Base-by-base conservation (phyloP, 2,797 vertebrate species). In the Lemur catta region DNA sequence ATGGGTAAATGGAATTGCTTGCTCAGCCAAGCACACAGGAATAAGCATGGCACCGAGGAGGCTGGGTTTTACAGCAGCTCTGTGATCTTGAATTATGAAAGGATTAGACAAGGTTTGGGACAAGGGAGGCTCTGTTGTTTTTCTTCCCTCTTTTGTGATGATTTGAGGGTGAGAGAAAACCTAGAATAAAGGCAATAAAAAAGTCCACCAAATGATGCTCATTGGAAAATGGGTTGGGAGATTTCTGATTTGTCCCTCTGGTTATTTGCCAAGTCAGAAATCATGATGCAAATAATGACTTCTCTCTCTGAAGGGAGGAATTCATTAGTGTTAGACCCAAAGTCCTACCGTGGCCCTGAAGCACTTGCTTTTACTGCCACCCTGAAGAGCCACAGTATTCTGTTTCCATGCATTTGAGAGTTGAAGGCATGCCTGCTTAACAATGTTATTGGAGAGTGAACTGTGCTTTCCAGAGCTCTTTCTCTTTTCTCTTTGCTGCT, bases 181-280 rank as follows among this genome's bases (percentile, higher is more conserved):
- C 84, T 75, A 55, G 88, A 61, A 91, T 57, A 88, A 92, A 94
- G 89, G 24, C 50, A 90, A 76, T 75, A 20, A 46, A 57, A 76
- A 96, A 93, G 35, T 67, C n/a, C 15, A 75, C 67, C 84, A 80
- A 43, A 87, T 12, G 93, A 96, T 84, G 76, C 6, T 79, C 41
- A 65, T 6, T 88, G 48, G 69, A 63, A 93, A 93, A 85, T 35
- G 52, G 13, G 17, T 43, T 93, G 52, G 52, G 41, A 95, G 82
- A 93, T 94, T 95, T 86, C 72, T 74, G 41, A 91, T 90, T 92
- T 86, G 93, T 67, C n/a, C 30, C 33, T 90, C 52, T 90, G 52
- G 30, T 94, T 86, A 96, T 92, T 76, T 84, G 38, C 74, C 90
- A 95, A 92, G 81, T 92, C 69, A 85, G 85, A 97, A 96, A 90